Evolutionary conservation across 2,113 vertebrate species (phyloP), one percentile per base, ranked within the genome.

Genomic region (Cinclus mexicanus): DNA sequence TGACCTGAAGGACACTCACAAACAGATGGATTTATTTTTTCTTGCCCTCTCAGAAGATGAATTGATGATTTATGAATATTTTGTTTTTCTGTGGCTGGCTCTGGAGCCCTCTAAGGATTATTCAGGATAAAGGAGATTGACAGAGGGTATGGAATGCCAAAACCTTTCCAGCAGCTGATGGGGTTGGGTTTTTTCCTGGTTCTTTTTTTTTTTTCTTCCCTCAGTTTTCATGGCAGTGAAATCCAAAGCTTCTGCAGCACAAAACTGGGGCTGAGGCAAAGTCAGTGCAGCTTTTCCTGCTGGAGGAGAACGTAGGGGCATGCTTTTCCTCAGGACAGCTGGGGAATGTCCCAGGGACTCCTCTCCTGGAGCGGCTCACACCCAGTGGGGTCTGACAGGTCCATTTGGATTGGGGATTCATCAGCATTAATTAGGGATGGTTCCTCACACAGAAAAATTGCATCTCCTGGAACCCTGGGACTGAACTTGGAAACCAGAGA

Each of bases 381-480:
- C 7, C 3, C 26, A 4, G 6, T 0, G 10, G 53, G 56, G 16
- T 7, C 39, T 24, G 53, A 23, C 6, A 5, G 2, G 21, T 17
- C 70, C 6, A 0, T 10, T 2, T 1, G 50, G 11, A 1, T 7
- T 33, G 20, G 3, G 28, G 68, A n/a, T 47, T 42, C 25, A 46
- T 20, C 18, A n/a, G 7, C 14, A 5, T 7, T 28, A 47, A 8
- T 6, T n/a, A 31, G 29, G 35, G 26, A 8, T 1, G 14, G 14
- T 2, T 42, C 59, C 7, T 57, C 37, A 11, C 26, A 18, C 4
- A 20, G 19, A 37, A 8, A 65, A 55, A 33, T 9, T 20, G 8
- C 14, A 29, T 20, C 23, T 77, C 26, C 79, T 39, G 26, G n/a
- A 35, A 21, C 33, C 14, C 33, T n/a, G 15, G 57, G 39, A 3